Evolutionary conservation across 2,113 vertebrate species (phyloP).

Genomic region (Empidonax traillii): DNA sequence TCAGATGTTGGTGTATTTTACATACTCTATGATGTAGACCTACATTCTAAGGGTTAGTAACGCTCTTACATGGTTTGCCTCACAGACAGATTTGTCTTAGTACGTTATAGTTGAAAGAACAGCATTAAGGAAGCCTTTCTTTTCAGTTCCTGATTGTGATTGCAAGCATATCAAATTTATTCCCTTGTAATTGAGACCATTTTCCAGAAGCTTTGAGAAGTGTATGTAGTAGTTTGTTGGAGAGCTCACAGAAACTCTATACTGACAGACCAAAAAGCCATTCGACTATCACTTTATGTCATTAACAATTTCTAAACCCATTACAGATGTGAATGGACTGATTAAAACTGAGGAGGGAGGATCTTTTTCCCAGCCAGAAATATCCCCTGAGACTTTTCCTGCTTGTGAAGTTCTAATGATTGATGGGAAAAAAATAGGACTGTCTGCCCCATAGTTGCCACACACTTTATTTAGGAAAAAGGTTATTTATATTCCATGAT

Average conservation of each 20-base stretch:
- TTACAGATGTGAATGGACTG: slow-evolving; percentile 82
- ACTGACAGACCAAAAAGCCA: slow-evolving; percentile 76
- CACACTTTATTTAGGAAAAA: slow-evolving; percentile 65
- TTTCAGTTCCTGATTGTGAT: slow-evolving; percentile 71
- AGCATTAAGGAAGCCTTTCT: slow-evolving; percentile 74
- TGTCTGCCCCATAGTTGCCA: slow-evolving; percentile 59
- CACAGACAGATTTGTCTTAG: slow-evolving; percentile 70
- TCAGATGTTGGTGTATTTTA: slow-evolving; percentile 63
- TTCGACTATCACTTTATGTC: slow-evolving; percentile 82
- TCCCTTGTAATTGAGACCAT: slow-evolving; percentile 78
- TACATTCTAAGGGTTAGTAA: slow-evolving; percentile 51
- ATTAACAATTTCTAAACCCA: slow-evolving; percentile 85
- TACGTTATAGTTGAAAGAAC: slow-evolving; percentile 69
- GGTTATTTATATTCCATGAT: slow-evolving; percentile 69
- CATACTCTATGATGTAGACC: slow-evolving; percentile 40
- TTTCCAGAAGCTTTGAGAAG: slow-evolving; percentile 77
- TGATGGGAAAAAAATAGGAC: slow-evolving; percentile 75
- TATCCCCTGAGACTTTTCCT: slow-evolving; percentile 74
- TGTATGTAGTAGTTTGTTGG: slow-evolving; percentile 71
- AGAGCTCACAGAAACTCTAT: slow-evolving; percentile 77
- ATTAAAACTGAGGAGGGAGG: slow-evolving; percentile 79
- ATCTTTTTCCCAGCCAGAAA: slow-evolving; percentile 83
- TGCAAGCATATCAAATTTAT: slow-evolving; percentile 80
- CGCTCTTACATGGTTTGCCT: slow-evolving; percentile 57
- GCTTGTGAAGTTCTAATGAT: slow-evolving; percentile 79